These are phyloP conservation scores for Hyposoter dolosus DNA, from an alignment of 2,888 invertebrate genomes.

Conservation along the genomic window DNA sequence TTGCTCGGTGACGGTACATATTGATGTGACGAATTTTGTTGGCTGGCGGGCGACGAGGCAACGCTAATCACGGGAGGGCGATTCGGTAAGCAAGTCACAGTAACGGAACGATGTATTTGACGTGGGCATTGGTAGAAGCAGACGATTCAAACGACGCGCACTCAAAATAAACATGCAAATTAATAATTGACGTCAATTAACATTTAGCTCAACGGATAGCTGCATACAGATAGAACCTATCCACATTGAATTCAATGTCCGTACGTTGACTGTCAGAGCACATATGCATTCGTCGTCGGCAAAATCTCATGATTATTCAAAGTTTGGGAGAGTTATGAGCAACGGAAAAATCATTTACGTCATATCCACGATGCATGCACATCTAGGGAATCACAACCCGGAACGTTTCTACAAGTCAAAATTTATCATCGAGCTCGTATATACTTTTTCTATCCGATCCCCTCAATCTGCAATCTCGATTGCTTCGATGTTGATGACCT, in stretches of 20 bases:
- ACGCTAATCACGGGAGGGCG: conserved; percentile 40
- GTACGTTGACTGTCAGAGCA: neutral
- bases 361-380: neutral
- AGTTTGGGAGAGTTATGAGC: neutral
- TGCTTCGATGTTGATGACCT: neutral
- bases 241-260: conserved; percentile 20
- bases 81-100: conserved; percentile 66
- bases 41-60: conserved; percentile 50
- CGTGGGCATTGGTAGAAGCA: conserved; percentile 41
- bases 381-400: neutral
- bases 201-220: conserved; percentile 45
- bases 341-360: conserved; percentile 10
- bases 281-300: conserved; percentile 13
- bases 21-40: conserved; percentile 57
- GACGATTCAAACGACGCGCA: conserved; percentile 32
- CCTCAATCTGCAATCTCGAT: neutral
- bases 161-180: conserved; percentile 70
- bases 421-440: neutral
- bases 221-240: conserved; percentile 19
- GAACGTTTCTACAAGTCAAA: neutral
- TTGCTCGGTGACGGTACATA: conserved; percentile 5
- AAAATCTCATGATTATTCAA: conserved; percentile 38
- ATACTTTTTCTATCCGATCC: too few species aligned
- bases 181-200: conserved; percentile 69
- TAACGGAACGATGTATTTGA: conserved; percentile 64